Evolutionary conservation across 2,113 vertebrate species (phyloP), one percentile per base, ranked within the genome.

Genomic region (Gallinago jamesoni): DNA sequence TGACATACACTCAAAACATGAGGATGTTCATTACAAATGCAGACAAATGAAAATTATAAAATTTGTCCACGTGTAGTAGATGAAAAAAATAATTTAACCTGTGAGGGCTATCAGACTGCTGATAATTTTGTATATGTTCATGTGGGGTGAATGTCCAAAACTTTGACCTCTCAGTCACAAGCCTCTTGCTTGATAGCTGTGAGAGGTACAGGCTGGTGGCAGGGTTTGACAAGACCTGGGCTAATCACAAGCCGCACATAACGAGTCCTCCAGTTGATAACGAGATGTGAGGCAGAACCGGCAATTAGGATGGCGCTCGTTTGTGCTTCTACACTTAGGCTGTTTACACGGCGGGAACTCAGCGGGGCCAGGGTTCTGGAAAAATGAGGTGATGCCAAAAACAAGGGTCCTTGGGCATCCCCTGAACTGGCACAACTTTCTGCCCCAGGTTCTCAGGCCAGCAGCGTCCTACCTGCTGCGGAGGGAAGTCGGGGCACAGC

Each of bases 201-300:
- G n/a, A 2, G 33, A 16, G 30, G 20, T 66, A n/a, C 20, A 41
- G 45, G 45, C 59, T 84, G 78, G 43, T 56, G 47, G 7, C 6
- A 10, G n/a, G 28, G 28, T 35, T 57, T 52, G 68, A 0, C 9
- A 45, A 64, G 28, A 41, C 50, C 50, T 1, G 2, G 48, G 14
- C 39, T 53, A 30, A 62, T 35, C 12, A 17, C 14, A 14, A 35
- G 47, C 27, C 43, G 27, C 48, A 14, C 1, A 18, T 68, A 55
- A 21, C 5, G 20, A 47, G 15, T 27, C 33, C 48, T 37, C n/a
- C 56, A 22, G n/a, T 24, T 45, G 13, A 30, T 7, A 21, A 12
- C 2, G 2, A 39, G 37, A 12, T 0, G 0, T 0, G 17, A 57
- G 28, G 37, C 33, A 52, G 47, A 67, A 30, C 50, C 1, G 7